Evolutionary conservation across 2,113 vertebrate genomes (phyloP).

Genomic region (Phylloscopus trochilus): DNA sequence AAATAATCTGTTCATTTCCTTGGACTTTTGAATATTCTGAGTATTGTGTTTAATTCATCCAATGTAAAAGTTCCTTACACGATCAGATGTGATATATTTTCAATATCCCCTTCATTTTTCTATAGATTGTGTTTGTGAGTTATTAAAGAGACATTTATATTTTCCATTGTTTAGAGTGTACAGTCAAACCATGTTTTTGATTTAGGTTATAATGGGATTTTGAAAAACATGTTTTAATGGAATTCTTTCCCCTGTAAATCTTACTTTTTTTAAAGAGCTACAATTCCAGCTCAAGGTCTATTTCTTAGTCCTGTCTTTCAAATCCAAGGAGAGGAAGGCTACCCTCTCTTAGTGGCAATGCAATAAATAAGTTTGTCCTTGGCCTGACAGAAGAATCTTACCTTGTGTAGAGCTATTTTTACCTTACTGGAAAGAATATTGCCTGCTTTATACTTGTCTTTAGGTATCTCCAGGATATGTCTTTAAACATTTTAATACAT

Average conservation of each 20-base stretch:
- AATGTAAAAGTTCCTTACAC: neutral
- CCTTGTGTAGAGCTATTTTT: constrained; percentile 12
- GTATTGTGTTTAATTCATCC: neutral
- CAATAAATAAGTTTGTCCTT: constrained; percentile 38
- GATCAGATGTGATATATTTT: neutral
- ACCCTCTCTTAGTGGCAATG: neutral
- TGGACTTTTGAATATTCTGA: neutral
- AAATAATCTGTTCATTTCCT: neutral
- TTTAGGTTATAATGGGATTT: constrained; percentile 12
- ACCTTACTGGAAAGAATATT: neutral
- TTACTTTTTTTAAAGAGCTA: neutral
- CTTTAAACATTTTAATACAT: neutral
- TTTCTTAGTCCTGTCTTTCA: neutral
- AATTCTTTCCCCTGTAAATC: neutral
- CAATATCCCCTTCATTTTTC: neutral
- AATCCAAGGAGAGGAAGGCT: neutral
- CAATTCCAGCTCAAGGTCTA: constrained; percentile 2
- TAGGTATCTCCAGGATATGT: neutral
- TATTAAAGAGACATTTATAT: neutral
- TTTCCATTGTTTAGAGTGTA: neutral
- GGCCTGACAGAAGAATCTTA: neutral
- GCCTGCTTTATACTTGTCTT: neutral
- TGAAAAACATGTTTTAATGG: neutral
- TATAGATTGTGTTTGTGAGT: neutral
- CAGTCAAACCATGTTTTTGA: neutral